These are phyloP conservation scores for Heterocephalus glaber DNA, from an alignment of 2,113 vertebrate genomes.

Conservation along the genomic window DNA sequence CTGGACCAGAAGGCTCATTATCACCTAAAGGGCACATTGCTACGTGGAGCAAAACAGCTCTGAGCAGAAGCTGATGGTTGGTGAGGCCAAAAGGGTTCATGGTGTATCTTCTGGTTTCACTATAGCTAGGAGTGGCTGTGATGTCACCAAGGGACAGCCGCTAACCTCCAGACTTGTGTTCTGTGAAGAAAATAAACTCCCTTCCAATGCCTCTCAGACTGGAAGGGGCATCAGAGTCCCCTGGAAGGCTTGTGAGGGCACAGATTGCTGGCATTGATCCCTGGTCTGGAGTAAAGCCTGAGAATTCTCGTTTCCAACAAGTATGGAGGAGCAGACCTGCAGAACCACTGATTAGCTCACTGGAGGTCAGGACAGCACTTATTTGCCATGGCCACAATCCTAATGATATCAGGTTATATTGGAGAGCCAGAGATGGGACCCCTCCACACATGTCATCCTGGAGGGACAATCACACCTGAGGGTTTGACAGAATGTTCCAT, in stretches of 20 bases:
- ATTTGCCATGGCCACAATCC: background rate
- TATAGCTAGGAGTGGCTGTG: background rate
- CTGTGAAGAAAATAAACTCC: background rate
- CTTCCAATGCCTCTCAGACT: background rate
- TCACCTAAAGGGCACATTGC: background rate
- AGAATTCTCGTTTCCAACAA: background rate
- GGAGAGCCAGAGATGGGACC: no score
- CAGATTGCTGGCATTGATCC: background rate
- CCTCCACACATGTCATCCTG: background rate
- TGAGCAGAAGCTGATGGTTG: background rate
- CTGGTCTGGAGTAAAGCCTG: background rate
- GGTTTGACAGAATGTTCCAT: background rate
- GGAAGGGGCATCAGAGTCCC: background rate
- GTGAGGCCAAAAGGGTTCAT: background rate
- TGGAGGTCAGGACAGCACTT: background rate
- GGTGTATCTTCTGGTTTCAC: background rate
- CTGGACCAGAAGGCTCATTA: rapidly evolving
- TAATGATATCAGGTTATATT: background rate
- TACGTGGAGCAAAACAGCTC: no score
- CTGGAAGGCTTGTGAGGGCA: background rate
- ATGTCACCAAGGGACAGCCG: background rate
- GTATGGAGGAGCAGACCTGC: background rate
- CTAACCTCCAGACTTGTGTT: background rate
- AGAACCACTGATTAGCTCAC: background rate
- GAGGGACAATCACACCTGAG: background rate